Percentiles rank a stretch among this genome's conserved stretches.
Conservation (phyloP, 1,140 invertebrate genomes). For the Drosophila paulistorum region DNA sequence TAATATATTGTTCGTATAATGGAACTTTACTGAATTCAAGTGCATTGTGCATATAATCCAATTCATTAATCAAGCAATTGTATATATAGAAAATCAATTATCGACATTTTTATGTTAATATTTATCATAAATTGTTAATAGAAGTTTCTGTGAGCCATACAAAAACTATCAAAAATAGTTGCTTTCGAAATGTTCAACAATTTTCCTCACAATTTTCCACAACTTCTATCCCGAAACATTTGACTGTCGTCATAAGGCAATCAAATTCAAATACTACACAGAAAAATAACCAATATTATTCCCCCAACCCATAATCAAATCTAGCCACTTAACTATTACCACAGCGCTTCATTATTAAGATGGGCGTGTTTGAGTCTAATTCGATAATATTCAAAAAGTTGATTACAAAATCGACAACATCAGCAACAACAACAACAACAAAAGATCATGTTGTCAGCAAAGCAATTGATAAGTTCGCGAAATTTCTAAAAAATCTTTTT, state of each 20-base stretch:
- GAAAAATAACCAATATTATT: not conserved
- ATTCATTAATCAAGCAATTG: not conserved
- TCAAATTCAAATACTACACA: not conserved
- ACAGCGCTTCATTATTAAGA: not conserved
- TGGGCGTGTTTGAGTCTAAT: slow-evolving; percentile 2
- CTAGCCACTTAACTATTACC: slow-evolving; percentile 16
- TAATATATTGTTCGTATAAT: not conserved
- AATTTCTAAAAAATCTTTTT: slow-evolving; percentile 53
- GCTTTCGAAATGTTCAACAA: not conserved
- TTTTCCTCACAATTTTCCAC: not conserved
- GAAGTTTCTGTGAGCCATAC: no score
- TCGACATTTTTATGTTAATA: not conserved
- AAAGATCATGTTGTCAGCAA: no score
- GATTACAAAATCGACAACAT: slow-evolving; percentile 6
- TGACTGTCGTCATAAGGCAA: not conserved
- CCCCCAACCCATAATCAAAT: slow-evolving; percentile 9
- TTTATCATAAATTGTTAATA: no score
- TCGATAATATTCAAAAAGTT: slow-evolving; percentile 11
- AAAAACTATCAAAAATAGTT: not conserved
- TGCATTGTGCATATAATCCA: not conserved
- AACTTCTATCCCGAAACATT: not conserved
- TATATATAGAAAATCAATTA: not conserved
- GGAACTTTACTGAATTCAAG: not conserved
- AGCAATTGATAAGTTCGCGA: slow-evolving; percentile 30
- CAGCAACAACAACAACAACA: not conserved